A percentile compares a stretch with the other conserved stretches of the same genome.
Evolutionary conservation across 2,797 vertebrate genomes (phyloP).

Genomic region (Pseudochaenichthys georgianus): DNA sequence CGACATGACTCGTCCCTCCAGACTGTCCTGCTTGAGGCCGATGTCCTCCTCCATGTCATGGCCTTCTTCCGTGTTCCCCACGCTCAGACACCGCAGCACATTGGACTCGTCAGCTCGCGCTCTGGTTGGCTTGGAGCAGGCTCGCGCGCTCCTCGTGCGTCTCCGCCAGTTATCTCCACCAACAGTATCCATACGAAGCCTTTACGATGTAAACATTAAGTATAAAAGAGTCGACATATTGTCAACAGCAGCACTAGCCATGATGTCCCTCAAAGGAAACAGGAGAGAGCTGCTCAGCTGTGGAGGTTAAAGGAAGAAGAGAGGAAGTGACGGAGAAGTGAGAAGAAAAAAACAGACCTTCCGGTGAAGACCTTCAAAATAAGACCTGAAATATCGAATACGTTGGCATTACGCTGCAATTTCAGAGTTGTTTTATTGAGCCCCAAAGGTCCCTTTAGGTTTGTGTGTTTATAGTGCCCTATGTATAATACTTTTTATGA

Average conservation of each 20-base stretch:
- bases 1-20: slow-evolving; percentile 68
- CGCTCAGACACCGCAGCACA: slow-evolving; percentile 75
- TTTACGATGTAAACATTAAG: slow-evolving; percentile 14
- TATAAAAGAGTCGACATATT: slow-evolving; percentile 31
- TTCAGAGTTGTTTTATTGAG: not conserved
- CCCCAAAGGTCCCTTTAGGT: not conserved
- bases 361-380: slow-evolving; percentile 35
- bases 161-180: slow-evolving; percentile 57
- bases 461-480: not conserved
- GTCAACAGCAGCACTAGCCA: not conserved
- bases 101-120: slow-evolving; percentile 12
- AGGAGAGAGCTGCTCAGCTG: not conserved
- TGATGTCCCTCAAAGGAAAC: not conserved
- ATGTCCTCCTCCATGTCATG: slow-evolving; percentile 73
- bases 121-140: slow-evolving; percentile 39
- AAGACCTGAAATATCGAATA: not conserved
- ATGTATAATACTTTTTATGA: not conserved
- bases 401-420: too few species aligned
- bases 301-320: not conserved
- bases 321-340: too few species aligned
- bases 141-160: slow-evolving; percentile 69
- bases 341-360: not conserved
- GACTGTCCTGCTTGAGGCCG: slow-evolving; percentile 72
- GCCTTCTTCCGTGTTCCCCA: slow-evolving; percentile 70
- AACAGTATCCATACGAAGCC: slow-evolving; percentile 64